Evolutionary conservation across 2,888 invertebrate species (phyloP).

Genomic region (Syrista parreyssii): DNA sequence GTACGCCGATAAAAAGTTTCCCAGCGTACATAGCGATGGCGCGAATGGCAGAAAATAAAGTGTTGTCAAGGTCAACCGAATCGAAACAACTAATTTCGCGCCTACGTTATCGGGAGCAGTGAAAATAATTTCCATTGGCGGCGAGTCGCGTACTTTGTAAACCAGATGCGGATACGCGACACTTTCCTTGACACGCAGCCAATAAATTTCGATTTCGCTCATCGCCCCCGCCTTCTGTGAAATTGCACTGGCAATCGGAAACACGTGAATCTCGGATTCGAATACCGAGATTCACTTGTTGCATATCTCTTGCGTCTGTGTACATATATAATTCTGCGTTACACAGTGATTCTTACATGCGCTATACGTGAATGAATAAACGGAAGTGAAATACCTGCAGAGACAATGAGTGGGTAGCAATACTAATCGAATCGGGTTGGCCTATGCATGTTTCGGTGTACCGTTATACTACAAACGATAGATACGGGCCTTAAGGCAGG

Average conservation of each 20-base stretch:
- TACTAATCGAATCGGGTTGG: neutral
- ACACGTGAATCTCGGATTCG: neutral
- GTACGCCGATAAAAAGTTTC: neutral
- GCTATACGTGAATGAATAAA: neutral
- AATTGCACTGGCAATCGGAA: neutral
- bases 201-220: constrained; percentile 2
- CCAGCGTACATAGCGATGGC: neutral
- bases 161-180: neutral
- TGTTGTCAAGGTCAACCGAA: neutral
- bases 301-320: no score
- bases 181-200: neutral
- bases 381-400: neutral
- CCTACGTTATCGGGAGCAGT: neutral
- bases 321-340: neutral
- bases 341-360: neutral
- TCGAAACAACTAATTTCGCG: neutral
- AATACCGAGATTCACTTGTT: no score
- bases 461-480: neutral
- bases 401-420: neutral
- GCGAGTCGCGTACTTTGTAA: neutral
- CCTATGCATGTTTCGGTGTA: constrained; percentile 1
- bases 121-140: neutral
- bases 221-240: neutral
- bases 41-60: neutral
- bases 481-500: neutral